Conservation (phyloP, 2,888 invertebrate species). For the Balanococcus diminutus region DNA sequence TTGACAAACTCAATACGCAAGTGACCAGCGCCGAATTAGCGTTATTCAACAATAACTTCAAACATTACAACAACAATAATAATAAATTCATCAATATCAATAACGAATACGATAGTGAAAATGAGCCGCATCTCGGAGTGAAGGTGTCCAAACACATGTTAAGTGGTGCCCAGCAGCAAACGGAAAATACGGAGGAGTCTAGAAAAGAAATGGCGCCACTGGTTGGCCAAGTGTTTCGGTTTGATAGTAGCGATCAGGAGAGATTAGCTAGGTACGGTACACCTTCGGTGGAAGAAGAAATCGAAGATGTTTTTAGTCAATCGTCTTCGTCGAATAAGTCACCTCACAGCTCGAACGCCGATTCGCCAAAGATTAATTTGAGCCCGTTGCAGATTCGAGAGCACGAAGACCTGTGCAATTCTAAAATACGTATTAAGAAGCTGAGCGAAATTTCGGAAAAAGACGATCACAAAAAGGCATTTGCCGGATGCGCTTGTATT, state of each 20-base stretch:
- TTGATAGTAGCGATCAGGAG: slow-evolving; percentile 63
- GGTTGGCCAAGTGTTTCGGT: slow-evolving; percentile 65
- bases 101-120: slow-evolving; percentile 57
- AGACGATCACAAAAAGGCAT: slow-evolving; percentile 60
- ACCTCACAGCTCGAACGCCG: slow-evolving; percentile 65
- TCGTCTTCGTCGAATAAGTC: slow-evolving; percentile 66
- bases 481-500: slow-evolving; percentile 31
- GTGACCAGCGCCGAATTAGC: slow-evolving; percentile 59
- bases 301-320: slow-evolving; percentile 68
- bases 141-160: slow-evolving; percentile 60
- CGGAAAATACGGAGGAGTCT: slow-evolving; percentile 48
- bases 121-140: slow-evolving; percentile 39
- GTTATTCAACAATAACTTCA: slow-evolving; percentile 64
- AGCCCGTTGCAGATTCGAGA: slow-evolving; percentile 61
- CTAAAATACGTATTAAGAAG: slow-evolving; percentile 19
- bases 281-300: slow-evolving; percentile 63
- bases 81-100: slow-evolving; percentile 61
- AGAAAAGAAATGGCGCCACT: slow-evolving; percentile 57
- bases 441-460: background rate
- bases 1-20: slow-evolving; percentile 73
- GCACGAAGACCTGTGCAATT: background rate
- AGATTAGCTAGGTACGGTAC: slow-evolving; percentile 57
- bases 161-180: slow-evolving; percentile 56
- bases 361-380: slow-evolving; percentile 66
- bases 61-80: slow-evolving; percentile 62